Base-by-base conservation (phyloP, 2,888 invertebrate species). In the Barypeithes pellucidus region DNA sequence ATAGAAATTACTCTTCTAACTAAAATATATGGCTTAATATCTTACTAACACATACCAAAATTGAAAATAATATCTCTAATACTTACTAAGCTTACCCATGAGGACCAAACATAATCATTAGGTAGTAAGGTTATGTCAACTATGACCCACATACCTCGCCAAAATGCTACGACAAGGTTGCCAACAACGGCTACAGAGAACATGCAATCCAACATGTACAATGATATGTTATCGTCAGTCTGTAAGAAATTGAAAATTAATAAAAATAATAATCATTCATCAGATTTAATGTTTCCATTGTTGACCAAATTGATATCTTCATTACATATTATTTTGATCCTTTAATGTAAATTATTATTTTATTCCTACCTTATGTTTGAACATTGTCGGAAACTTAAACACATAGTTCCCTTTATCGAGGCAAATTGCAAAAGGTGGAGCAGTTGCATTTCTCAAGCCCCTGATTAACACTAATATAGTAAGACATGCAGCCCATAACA, bases 301-400 rank as follows among this genome's bases (percentile, higher is more conserved):
- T 24, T 24, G 36, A 36, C 36, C 5, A 36, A 5, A 33, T 33
- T 33, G 4, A 33, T 33, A 33, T 33, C 5, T 5, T 8, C 8
- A 8, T 33, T 33, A 33, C 33, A 5, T n/a, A n/a, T n/a, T n/a
- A n/a, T n/a, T n/a, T n/a, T n/a, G n/a, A n/a, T n/a, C n/a, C n/a
- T n/a, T n/a, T n/a, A n/a, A n/a, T n/a, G n/a, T n/a, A 24, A 24
- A 24, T 24, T 24, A 24, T 24, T 24, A 24, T 24, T 24, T 9
- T 1, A 29, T 29, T 4, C 43, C 43, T 73, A 75, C 75, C 45
- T 73, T 67, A 22, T 43, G 20, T 24, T 29, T 50, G 41, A 76
- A 74, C 74, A 74, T 76, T 11, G 76, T 76, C 11, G 76, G 76
- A 68, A 76, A 76, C 43, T 29, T 43, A 29, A 76, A 76, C 4